Conservation (phyloP, 2,797 vertebrate species). For the Phalloptychus januarius region DNA sequence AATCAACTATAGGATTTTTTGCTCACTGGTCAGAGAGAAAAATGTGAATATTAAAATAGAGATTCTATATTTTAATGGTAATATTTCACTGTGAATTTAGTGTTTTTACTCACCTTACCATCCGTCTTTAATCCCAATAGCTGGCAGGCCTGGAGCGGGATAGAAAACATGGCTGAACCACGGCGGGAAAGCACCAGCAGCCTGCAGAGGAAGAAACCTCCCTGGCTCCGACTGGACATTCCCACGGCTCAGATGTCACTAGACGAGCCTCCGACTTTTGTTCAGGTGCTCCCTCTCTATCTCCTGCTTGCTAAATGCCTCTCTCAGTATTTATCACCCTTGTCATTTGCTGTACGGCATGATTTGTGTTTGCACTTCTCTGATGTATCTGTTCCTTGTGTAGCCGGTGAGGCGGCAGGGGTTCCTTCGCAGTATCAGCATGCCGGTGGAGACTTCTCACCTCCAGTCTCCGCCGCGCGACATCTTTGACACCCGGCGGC, state of each 20-base stretch:
- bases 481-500: constrained; percentile 83
- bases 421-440: constrained; percentile 93
- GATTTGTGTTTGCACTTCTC: constrained; percentile 1
- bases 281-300: constrained; percentile 81
- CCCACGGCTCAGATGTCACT: constrained; percentile 80
- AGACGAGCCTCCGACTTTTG: constrained; percentile 86
- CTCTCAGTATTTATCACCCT: constrained; percentile 6
- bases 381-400: not conserved
- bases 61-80: not conserved
- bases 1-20: constrained; percentile 40
- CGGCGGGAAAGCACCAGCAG: constrained; percentile 93
- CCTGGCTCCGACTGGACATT: constrained; percentile 96
- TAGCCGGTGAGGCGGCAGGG: constrained; percentile 89
- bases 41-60: constrained; percentile 26
- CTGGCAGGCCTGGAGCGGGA: constrained; percentile 80
- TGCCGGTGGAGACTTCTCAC: constrained; percentile 90
- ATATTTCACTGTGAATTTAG: not conserved
- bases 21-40: constrained; percentile 12
- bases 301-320: not conserved
- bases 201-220: constrained; percentile 97
- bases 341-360: not conserved
- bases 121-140: constrained; percentile 28
- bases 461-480: constrained; percentile 84
- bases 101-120: not conserved
- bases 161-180: constrained; percentile 88